Base-by-base conservation (phyloP, 1,140 invertebrate species). In the Drosophila saltans region DNA sequence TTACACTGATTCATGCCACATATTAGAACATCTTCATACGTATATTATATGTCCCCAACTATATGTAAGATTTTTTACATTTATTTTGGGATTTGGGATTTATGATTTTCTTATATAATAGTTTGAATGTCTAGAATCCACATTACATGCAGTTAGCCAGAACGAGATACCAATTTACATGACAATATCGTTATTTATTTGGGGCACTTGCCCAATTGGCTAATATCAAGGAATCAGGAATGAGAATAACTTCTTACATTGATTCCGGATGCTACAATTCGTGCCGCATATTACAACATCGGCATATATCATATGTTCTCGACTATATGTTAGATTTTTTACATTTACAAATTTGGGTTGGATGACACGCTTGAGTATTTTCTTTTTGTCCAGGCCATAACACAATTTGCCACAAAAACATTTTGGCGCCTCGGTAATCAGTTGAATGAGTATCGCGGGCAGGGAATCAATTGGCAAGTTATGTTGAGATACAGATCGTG, bases 31-130 rank as follows among this genome's bases (percentile, higher is more conserved):
- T 16, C 91, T 6, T 68, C 78, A 60, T 92, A 16, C 16, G 16
- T 16, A 92, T 33, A 92, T 91, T 59, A 86, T 69, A 58, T 86
- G 91, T 68, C 92, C 89, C 4, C 91, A 80, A 60, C 91, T 92
- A 21, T 90, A 90, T 0, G 16, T 16, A 16, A 16, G 16, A 16
- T 16, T 16, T 16, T 16, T 16, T 16, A 16, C 16, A 16, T 16
- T 16, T 16, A 77, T n/a, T n/a, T n/a, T n/a, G n/a, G n/a, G n/a
- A 89, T 58, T 80, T 16, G 16, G 16, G 16, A 16, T 16, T 16
- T 16, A 16, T 16, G 16, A 16, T 16, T 16, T 16, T 16, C 16
- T 16, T 16, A 16, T 16, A 16, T 16, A 16, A 16, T 16, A 16
- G 16, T 16, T 16, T 16, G 16, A 16, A 16, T 16, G 16, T 16